Evolutionary conservation across 2,888 invertebrate genomes (phyloP).

Genomic region (Lapara coniferarum): DNA sequence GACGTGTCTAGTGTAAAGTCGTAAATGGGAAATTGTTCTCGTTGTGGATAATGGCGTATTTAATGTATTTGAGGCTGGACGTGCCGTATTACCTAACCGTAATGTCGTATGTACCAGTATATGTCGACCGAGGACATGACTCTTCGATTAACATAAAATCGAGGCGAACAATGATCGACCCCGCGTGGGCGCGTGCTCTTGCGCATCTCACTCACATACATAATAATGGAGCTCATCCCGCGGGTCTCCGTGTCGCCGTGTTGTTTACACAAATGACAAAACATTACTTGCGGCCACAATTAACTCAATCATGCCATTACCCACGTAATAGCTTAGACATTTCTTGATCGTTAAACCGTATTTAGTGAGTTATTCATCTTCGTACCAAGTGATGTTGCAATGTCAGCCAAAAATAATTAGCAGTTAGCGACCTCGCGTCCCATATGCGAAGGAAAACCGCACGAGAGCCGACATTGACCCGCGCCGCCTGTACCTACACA

Average conservation of each 20-base stretch:
- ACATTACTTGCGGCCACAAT: conserved; percentile 9
- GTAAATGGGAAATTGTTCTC: conserved; percentile 78
- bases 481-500: conserved; percentile 29
- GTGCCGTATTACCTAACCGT: conserved; percentile 64
- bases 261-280: conserved; percentile 21
- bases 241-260: background rate
- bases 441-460: conserved; percentile 67
- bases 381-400: conserved; percentile 63
- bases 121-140: conserved; percentile 66
- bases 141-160: conserved; percentile 84
- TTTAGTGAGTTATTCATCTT: conserved; percentile 61
- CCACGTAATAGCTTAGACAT: conserved; percentile 17
- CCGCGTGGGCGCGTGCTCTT: conserved; percentile 72
- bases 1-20: conserved; percentile 69
- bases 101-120: conserved; percentile 49
- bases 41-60: conserved; percentile 67
- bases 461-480: conserved; percentile 70
- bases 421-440: conserved; percentile 69
- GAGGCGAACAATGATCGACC: conserved; percentile 55
- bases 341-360: conserved; percentile 59
- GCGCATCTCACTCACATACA: conserved; percentile 39
- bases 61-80: conserved; percentile 63
- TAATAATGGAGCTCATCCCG: conserved; percentile 16
- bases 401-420: conserved; percentile 75
- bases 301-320: conserved; percentile 16